Conservation (phyloP, 2,797 vertebrate species). For the Aulostomus chinensis region DNA sequence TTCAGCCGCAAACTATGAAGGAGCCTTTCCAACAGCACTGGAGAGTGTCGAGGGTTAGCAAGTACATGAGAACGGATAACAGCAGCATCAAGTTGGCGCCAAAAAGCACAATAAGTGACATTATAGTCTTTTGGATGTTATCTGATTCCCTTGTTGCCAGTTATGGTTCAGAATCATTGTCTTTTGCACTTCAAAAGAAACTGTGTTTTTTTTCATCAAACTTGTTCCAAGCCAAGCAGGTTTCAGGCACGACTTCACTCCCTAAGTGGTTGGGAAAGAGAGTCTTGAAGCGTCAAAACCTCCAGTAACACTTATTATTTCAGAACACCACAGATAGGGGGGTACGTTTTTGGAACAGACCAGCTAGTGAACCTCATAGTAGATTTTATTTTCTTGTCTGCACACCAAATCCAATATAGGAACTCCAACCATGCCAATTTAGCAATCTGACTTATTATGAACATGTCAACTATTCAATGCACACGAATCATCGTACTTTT, state of each 20-base stretch:
- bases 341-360: background rate
- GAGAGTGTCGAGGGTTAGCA: conserved; percentile 2
- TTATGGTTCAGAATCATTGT: background rate
- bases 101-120: background rate
- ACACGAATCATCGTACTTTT: background rate
- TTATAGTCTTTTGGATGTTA: conserved; percentile 8
- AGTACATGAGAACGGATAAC: conserved; percentile 9
- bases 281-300: background rate
- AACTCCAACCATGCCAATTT: background rate
- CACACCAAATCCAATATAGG: background rate
- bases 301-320: background rate
- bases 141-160: too few species aligned
- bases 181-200: background rate
- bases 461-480: too few species aligned
- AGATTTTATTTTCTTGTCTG: background rate
- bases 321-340: background rate
- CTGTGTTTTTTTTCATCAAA: background rate
- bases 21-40: conserved; percentile 21
- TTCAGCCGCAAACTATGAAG: conserved; percentile 37
- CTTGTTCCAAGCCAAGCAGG: background rate
- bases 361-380: background rate
- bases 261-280: background rate
- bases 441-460: background rate
- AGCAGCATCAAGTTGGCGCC: conserved; percentile 3
- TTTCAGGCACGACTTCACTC: background rate